Evolutionary conservation across 2,797 vertebrate species (phyloP), one percentile per base, ranked within the genome.

Genomic region (Scleropages formosus): DNA sequence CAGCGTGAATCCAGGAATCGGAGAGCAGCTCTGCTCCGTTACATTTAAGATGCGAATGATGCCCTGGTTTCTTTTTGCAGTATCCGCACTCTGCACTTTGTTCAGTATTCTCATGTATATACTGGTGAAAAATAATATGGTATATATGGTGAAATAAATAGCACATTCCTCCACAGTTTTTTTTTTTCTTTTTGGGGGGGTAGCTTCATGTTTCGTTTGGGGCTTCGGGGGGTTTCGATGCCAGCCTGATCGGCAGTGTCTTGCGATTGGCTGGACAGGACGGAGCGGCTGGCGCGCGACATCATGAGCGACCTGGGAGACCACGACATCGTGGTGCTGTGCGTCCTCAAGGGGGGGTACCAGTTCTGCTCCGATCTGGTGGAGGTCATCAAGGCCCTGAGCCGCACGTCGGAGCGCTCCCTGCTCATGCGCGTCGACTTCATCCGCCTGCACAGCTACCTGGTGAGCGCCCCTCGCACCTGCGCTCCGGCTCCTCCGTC

Each of bases 291-390:
- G 73, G 95, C 96, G 1, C 91, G 95, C 75, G 92, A 96, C 85
- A 98, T 98, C 82, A 90, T 96, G 94, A 94, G 93, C 62, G 94
- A 97, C 84, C 91, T 96, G 76, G 95, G 96, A 1, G 91, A 94
- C 85, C 68, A 91, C 81, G 92, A 94, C 85, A 92, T 98, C 20
- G 92, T 94, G 87, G 92, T 95, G 80, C 90, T 96, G 66, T 98
- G 95, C 75, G 95, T 97, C 72, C 86, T 98, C 81, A 97, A 98
- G 88, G 96, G 95, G 72, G 95, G 95, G 58, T 98, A 95, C 88
- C 95, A 95, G 87, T 98, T 98, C 88, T 98, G 95, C 62, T 87
- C 90, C 0, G 95, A 98, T 75, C 93, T 98, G 71, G 92, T 97
- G 82, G 95, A 96, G 78, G 94, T 93, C 77, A 91, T 98, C 67